Conservation (phyloP, 2,888 invertebrate genomes). For the Drosophila greeni region DNA sequence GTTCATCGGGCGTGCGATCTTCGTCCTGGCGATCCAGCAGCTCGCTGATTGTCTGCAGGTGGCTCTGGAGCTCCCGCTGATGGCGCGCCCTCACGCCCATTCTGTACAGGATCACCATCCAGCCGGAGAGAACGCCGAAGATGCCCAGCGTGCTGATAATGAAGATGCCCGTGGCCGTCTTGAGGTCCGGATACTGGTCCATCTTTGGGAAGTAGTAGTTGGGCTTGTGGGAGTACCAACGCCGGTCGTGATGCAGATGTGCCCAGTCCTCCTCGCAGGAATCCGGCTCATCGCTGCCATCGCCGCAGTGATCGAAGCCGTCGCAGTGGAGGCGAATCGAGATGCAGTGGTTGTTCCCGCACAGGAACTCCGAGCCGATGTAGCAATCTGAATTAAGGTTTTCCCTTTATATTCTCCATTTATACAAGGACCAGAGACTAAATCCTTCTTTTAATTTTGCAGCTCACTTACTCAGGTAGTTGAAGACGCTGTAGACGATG, state of each 20-base stretch:
- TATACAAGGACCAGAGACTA: neutral
- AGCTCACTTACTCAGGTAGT: slow-evolving; percentile 82
- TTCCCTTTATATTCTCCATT: neutral
- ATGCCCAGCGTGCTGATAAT: slow-evolving; percentile 83
- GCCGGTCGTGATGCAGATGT: slow-evolving; percentile 80
- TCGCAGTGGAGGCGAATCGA: slow-evolving; percentile 84
- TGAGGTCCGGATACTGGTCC: slow-evolving; percentile 83
- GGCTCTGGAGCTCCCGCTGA: slow-evolving; percentile 83
- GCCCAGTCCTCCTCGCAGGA: slow-evolving; percentile 83
- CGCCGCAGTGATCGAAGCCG: slow-evolving; percentile 88
- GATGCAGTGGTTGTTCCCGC: slow-evolving; percentile 86
- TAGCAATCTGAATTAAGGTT: slow-evolving; percentile 81
- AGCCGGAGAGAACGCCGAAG: slow-evolving; percentile 82
- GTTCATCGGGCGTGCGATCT: slow-evolving; percentile 79
- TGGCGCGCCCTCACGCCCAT: slow-evolving; percentile 83
- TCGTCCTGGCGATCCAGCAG: slow-evolving; percentile 81
- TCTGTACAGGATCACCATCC: slow-evolving; percentile 83
- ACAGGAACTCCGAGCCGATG: slow-evolving; percentile 84
- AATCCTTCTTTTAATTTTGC: too few species aligned
- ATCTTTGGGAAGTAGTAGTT: slow-evolving; percentile 87
- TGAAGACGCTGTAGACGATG: slow-evolving; percentile 85
- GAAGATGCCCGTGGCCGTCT: slow-evolving; percentile 83
- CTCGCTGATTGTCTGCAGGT: slow-evolving; percentile 84
- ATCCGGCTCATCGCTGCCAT: slow-evolving; percentile 84
- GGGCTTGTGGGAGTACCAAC: slow-evolving; percentile 84